phyloP scores from a whole-genome alignment of 1,140 invertebrate genomes.

The Dinothrombium tinctorium region DNA sequence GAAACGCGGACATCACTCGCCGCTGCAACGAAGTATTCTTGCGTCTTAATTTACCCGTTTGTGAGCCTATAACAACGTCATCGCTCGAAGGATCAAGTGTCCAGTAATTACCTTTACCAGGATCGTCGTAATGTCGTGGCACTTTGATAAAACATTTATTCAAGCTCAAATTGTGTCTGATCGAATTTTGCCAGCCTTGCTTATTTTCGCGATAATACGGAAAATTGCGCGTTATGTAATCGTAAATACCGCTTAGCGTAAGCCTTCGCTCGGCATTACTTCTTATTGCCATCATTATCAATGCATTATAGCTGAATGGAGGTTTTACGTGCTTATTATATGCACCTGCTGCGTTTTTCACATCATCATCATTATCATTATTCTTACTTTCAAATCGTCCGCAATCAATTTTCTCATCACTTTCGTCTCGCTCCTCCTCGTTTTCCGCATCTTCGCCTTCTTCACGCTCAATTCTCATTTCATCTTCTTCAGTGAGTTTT shows the following conservation, averaged over 20 bases:
- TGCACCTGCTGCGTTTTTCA: too few species aligned
- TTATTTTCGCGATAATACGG: constrained; percentile 94
- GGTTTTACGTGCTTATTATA: too few species aligned
- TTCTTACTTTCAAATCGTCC: too few species aligned
- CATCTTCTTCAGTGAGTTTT: too few species aligned
- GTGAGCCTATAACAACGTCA: too few species aligned
- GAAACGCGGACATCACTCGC: too few species aligned
- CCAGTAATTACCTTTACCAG: constrained; percentile 87
- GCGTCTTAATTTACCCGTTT: constrained; percentile 36
- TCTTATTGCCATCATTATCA: constrained; percentile 98
- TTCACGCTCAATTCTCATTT: too few species aligned
- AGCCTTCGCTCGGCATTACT: constrained; percentile 76
- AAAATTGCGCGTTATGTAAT: constrained; percentile 96
- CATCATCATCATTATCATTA: too few species aligned
- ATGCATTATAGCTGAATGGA: constrained; percentile 88
- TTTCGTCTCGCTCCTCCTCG: too few species aligned
- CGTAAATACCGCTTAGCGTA: constrained; percentile 96
- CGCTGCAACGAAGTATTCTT: too few species aligned
- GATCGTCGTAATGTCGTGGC: constrained; percentile 72
- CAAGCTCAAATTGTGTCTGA: constrained; percentile 80
- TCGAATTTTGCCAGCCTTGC: constrained; percentile 97
- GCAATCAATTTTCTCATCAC: too few species aligned
- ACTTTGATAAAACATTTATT: constrained; percentile 99
- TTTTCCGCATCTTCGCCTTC: too few species aligned
- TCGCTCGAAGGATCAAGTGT: constrained; percentile 80